Conservation (phyloP, 2,888 invertebrate genomes). For the Carabus problematicus region DNA sequence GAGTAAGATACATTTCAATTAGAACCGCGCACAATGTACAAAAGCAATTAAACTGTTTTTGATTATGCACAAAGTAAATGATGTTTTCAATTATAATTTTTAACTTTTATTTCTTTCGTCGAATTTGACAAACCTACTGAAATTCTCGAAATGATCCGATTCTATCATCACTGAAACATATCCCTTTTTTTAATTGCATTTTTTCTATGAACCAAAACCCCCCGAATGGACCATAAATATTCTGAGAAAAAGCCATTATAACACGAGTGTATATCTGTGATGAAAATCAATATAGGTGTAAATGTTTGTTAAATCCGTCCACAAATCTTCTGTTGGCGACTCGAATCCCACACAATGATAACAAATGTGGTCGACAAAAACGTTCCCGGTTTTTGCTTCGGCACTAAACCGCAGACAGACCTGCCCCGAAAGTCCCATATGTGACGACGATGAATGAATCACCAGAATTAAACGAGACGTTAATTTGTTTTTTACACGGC, state of each 20-base stretch:
- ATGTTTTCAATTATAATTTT: too few species aligned
- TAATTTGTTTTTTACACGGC: too few species aligned
- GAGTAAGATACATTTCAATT: too few species aligned
- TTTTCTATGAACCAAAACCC: not conserved
- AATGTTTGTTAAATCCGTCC: slow-evolving; percentile 17
- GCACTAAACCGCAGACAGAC: slow-evolving; percentile 3
- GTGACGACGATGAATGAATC: slow-evolving; percentile 14
- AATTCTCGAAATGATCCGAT: not conserved
- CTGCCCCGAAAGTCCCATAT: slow-evolving; percentile 1
- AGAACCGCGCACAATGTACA: too few species aligned
- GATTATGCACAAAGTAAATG: too few species aligned
- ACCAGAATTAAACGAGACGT: not conserved
- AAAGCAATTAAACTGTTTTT: too few species aligned
- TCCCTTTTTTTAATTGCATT: not conserved
- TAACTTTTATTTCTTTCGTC: too few species aligned
- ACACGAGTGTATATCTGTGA: slow-evolving; percentile 9
- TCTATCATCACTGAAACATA: not conserved
- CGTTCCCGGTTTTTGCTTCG: not conserved
- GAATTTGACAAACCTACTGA: too few species aligned
- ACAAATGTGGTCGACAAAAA: slow-evolving; percentile 9
- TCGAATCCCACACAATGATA: slow-evolving; percentile 9
- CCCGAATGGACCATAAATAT: slow-evolving; percentile 7
- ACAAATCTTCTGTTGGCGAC: slow-evolving; percentile 5
- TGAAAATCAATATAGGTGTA: slow-evolving; percentile 17
- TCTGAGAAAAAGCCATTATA: slow-evolving; percentile 5